Conservation (phyloP, 92 coral and sea anemone genomes). For the Parazoanthus atlanticus region DNA sequence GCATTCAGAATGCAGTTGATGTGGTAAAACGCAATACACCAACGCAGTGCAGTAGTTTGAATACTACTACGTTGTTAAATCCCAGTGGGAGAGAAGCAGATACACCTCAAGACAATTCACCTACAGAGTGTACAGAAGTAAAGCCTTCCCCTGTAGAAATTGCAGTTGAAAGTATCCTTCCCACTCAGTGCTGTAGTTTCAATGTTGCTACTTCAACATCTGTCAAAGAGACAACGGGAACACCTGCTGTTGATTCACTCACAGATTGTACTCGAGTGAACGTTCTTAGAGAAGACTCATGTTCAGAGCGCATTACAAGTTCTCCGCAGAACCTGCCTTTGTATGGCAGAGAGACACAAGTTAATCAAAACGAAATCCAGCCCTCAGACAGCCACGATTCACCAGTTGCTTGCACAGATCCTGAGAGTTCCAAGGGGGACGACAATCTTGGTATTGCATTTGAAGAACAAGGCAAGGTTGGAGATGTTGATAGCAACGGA, state of each 20-base stretch:
- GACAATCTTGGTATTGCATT: neutral
- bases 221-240: neutral
- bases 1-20: neutral
- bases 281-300: neutral
- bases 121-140: neutral
- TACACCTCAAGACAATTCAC: neutral
- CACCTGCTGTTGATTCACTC: neutral
- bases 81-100: neutral
- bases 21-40: neutral
- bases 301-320: neutral
- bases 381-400: conserved; percentile 1
- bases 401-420: conserved; percentile 27
- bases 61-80: neutral
- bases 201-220: neutral
- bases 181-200: conserved; percentile 5
- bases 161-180: neutral
- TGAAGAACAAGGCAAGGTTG: conserved; percentile 20
- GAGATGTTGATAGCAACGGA: neutral
- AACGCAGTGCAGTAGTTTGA: neutral
- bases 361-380: neutral
- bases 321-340: neutral
- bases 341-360: neutral
- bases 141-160: neutral
- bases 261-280: neutral
- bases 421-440: conserved; percentile 7